Conservation (phyloP, 2,113 vertebrate genomes). For the Gavia stellata region DNA sequence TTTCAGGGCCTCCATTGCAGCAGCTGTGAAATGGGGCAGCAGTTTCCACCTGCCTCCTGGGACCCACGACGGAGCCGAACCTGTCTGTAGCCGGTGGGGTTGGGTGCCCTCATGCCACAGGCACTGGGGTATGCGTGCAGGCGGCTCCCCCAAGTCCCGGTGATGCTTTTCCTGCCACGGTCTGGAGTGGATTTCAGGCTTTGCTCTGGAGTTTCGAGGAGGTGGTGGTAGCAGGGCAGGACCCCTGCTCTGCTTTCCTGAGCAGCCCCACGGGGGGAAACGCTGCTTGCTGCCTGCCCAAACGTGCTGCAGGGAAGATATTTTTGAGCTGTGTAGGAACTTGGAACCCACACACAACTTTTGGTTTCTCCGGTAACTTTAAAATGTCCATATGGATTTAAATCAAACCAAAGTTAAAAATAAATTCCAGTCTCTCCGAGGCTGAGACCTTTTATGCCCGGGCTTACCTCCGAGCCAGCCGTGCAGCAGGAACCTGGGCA, state of each 20-base stretch:
- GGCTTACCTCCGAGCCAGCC: not conserved
- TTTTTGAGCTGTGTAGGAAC: constrained; percentile 67
- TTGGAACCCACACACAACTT: constrained; percentile 63
- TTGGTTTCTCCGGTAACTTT: constrained; percentile 64
- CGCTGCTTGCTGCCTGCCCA: not conserved
- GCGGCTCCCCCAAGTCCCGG: accelerated
- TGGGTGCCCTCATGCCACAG: not conserved
- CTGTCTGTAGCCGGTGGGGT: not conserved
- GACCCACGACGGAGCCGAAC: not conserved
- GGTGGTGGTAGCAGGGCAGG: not conserved
- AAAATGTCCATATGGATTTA: constrained; percentile 54
- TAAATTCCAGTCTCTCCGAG: not conserved
- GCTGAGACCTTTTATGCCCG: constrained; percentile 24
- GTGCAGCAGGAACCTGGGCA: not conserved
- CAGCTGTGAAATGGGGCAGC: not conserved
- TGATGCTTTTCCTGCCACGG: not conserved
- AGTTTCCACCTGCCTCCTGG: not conserved
- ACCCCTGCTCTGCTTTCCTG: not conserved
- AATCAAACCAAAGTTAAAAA: constrained; percentile 48
- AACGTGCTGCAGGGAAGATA: constrained; percentile 50
- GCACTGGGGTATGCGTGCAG: not conserved
- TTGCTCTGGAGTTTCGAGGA: not conserved
- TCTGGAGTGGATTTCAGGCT: not conserved
- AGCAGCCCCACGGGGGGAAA: not conserved
- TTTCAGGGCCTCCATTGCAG: not conserved